Evolutionary conservation across 1,140 invertebrate species (phyloP), one percentile per base, ranked within the genome.

Genomic region (Nomia melanderi): DNA sequence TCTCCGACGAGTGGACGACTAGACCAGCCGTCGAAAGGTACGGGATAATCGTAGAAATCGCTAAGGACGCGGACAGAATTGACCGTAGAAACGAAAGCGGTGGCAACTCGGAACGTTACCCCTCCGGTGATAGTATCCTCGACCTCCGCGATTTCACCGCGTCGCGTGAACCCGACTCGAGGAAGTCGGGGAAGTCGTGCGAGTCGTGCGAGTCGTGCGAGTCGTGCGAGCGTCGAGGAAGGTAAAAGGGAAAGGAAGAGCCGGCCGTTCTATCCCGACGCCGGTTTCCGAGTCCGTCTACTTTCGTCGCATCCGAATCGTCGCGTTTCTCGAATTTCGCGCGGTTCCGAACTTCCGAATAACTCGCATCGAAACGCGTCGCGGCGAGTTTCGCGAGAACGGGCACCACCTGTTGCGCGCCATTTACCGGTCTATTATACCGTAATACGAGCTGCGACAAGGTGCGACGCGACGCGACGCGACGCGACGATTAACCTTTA

Each of bases 201-300:
- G 39, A 41, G 4, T 41, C 39, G 39, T 41, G 11, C 39, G 39
- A 14, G 41, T 44, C 41, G 41, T 17, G 41, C 41, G 39, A 11
- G 41, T 17, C 41, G 41, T 17, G n/a, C n/a, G n/a, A n/a, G n/a
- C n/a, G 47, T 74, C 70, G 67, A 57, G 54, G 33, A 64, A 63
- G 64, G 64, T 75, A 81, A 82, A 79, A 82, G 77, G 59, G 79
- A 79, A 82, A 82, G 77, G 71, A 82, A 67, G 71, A 82, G 56
- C 25, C 60, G 20, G 33, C n/a, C 44, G 12, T 50, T n/a, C 47
- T n/a, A n/a, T 6, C n/a, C 20, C n/a, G 33, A 23, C 41, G 44
- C 17, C 31, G 36, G 63, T 79, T 72, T 75, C 62, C 39, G 5
- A 76, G 39, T 17, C 17, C 14, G 14, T 29, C 6, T 20, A 31